These are phyloP conservation scores for Chiloscyllium plagiosum DNA, from an alignment of 2,113 vertebrate genomes.

Conservation along the genomic window DNA sequence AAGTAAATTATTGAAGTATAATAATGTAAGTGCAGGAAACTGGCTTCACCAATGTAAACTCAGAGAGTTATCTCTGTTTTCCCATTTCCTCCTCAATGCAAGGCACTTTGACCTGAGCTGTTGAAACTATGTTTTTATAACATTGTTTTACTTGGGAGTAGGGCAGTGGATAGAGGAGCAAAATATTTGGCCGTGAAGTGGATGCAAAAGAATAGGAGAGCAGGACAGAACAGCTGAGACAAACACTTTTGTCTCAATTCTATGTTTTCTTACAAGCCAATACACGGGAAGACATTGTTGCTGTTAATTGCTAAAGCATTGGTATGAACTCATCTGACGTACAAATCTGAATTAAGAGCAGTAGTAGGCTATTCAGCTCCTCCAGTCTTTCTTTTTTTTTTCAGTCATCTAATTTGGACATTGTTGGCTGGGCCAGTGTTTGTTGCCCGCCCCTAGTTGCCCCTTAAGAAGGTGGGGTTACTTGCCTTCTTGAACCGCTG, in stretches of 20 bases:
- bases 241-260: background rate
- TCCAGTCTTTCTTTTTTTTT: too few relatives aligned
- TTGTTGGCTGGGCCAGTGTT: too few relatives aligned
- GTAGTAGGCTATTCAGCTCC: too few relatives aligned
- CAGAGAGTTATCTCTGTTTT: background rate
- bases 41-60: background rate
- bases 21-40: background rate
- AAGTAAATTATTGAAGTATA: conserved; percentile 10
- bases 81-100: background rate
- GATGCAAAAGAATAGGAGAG: background rate
- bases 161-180: background rate
- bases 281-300: background rate
- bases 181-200: background rate
- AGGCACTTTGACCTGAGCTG: background rate
- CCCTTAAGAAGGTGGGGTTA: too few relatives aligned
- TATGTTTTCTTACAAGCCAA: background rate
- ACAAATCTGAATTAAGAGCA: too few relatives aligned
- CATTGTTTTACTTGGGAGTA: background rate
- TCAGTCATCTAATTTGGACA: too few relatives aligned
- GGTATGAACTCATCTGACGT: background rate
- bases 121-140: background rate
- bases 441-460: too few relatives aligned
- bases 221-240: background rate
- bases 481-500: too few relatives aligned
- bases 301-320: background rate